Evolutionary conservation across 2,888 invertebrate genomes (phyloP).

Genomic region (Eulithis testata): DNA sequence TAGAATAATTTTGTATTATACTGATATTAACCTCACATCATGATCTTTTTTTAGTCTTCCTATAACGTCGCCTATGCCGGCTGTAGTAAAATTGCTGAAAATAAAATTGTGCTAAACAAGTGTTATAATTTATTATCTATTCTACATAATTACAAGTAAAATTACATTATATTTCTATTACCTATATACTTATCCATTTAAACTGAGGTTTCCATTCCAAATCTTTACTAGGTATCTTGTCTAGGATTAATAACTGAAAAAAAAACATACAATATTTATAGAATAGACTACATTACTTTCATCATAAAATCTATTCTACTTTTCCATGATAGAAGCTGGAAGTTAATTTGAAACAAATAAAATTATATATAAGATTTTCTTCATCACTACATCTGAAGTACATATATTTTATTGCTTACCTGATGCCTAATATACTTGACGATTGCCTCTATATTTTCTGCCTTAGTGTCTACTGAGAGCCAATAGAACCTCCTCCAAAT

Average conservation of each 20-base stretch:
- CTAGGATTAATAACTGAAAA: conserved; percentile 82
- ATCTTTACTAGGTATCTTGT: conserved; percentile 82
- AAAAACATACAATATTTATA: background rate
- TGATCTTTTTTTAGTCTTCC: too few relatives aligned
- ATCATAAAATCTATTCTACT: too few relatives aligned
- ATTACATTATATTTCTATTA: conserved; percentile 50
- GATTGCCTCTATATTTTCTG: conserved; percentile 87
- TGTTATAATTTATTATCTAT: conserved; percentile 46
- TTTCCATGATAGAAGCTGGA: too few relatives aligned
- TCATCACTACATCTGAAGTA: background rate
- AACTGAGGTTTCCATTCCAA: conserved; percentile 84
- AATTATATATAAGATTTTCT: too few relatives aligned
- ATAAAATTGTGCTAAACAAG: conserved; percentile 6
- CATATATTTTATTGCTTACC: conserved; percentile 64
- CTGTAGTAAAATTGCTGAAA: background rate
- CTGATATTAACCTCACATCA: too few relatives aligned
- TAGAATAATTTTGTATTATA: background rate
- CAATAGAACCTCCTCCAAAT: conserved; percentile 94
- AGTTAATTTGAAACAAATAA: too few relatives aligned
- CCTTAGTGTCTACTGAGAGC: conserved; percentile 85
- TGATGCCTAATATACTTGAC: conserved; percentile 91
- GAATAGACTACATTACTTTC: too few relatives aligned
- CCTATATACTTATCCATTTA: conserved; percentile 80
- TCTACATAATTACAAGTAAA: conserved; percentile 37
- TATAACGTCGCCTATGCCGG: too few relatives aligned